Base-by-base conservation (phyloP, 2,797 vertebrate species). In the Toxotes lorentzi region DNA sequence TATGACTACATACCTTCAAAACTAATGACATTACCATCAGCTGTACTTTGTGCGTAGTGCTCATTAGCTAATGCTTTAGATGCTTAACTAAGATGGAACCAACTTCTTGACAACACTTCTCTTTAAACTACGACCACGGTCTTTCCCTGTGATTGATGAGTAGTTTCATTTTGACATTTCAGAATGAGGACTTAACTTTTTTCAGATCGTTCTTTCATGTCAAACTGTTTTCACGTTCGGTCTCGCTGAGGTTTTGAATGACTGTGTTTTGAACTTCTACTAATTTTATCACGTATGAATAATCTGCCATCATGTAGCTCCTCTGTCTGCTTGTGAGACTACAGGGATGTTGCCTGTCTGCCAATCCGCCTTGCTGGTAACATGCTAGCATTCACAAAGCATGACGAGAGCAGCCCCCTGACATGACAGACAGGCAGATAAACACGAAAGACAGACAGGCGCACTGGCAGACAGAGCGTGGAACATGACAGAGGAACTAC, bases 371-470 rank as follows among this genome's bases (percentile, higher is more conserved):
- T 51, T 24, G 51, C 64, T 35, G 64, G 66, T 35, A 71, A 76
- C 76, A 84, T 56, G 70, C 78, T 56, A 76, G 64, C 59, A 56
- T 63, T 73, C 76, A 81, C 57, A 67, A 63, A 84, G 83, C 86
- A 71, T 85, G 89, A 90, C 83, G 69, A 67, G 83, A 68, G 72
- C 67, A 76, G 64, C 30, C 19, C 19, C 40, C 62, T 23, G 19
- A 76, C 85, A 59, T 84, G 83, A 78, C 79, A 73, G 84, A 85
- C 80, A 81, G 86, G 58, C 70, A 7, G 62, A 70, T 79, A 78
- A 79, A 87, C 86, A 80, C 84, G 79, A 81, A 84, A 82, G 79
- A 85, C 66, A 74, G 79, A 76, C 77, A 57, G 83, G 67, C 21
- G 2, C 79, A 72, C 71, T 73, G 85, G 60, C 62, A 81, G 68